These are phyloP conservation scores for Exephanes ischioxanthus DNA, from an alignment of 2,888 invertebrate species.

Conservation along the genomic window DNA sequence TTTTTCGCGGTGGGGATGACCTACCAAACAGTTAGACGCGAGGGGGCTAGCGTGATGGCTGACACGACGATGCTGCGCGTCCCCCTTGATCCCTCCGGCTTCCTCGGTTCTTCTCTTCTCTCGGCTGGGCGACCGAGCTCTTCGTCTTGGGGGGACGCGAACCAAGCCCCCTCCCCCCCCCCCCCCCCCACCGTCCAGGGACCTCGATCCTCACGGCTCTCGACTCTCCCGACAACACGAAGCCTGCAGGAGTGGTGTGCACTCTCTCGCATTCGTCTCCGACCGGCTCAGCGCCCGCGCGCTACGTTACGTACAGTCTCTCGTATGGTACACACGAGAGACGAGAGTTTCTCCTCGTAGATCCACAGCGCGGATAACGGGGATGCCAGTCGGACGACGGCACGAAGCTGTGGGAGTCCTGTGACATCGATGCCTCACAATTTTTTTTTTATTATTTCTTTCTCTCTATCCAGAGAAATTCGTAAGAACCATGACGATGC, in stretches of 20 bases:
- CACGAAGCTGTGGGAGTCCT: slow-evolving; percentile 19
- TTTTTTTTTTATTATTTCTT: no score
- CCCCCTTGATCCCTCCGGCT: neutral
- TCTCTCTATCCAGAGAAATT: no score
- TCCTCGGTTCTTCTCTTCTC: slow-evolving; percentile 20
- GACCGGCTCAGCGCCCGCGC: slow-evolving; percentile 1
- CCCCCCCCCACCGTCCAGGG: slow-evolving; percentile 38
- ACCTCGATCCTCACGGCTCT: slow-evolving; percentile 45
- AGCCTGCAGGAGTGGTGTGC: neutral
- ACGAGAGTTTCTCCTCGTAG: slow-evolving; percentile 45
- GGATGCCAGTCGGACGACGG: slow-evolving; percentile 22
- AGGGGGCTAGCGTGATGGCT: slow-evolving; percentile 51
- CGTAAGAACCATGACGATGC: no score
- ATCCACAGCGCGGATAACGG: slow-evolving; percentile 36
- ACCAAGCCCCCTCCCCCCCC: neutral
- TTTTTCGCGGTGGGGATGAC: slow-evolving; percentile 46
- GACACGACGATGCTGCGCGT: slow-evolving; percentile 18
- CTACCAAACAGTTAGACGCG: slow-evolving; percentile 59
- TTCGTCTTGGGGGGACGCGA: slow-evolving; percentile 50
- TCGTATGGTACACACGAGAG: slow-evolving; percentile 2
- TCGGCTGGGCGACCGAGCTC: slow-evolving; percentile 59
- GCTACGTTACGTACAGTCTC: neutral
- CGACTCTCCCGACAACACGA: slow-evolving; percentile 1
- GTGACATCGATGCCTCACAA: neutral
- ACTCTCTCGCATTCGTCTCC: slow-evolving; percentile 30